Base-by-base conservation (phyloP, 2,888 invertebrate genomes). In the Dendrolimus houi region DNA sequence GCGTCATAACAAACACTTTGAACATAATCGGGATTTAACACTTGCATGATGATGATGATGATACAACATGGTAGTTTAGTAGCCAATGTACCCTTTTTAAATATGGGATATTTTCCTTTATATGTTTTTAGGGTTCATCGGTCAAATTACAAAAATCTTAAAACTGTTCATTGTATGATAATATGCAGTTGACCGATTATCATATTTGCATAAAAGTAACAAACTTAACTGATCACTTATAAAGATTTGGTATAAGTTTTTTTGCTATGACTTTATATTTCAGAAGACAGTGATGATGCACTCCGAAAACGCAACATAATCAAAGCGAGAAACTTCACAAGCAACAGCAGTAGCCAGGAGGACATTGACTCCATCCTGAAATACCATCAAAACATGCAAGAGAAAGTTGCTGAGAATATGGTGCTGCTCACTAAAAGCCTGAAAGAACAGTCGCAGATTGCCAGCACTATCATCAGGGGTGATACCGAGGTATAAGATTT, bases 331-430 rank as follows among this genome's bases (percentile, higher is more conserved):
- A 88, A 87, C 66, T 89, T 87, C 54, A 89, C 86, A 41, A 87
- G 87, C 61, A 84, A 82, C 54, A 86, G 79, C 17, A 85, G 81
- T 41, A 87, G 91, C 55, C 92, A 92, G 59, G 94, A 94, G 65
- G 96, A 97, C 72, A 92, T 97, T 62, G 97, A 97, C 75, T 94
- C 95, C 41, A 85, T 97, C 10, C 90, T 98, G 57, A 95, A 96
- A 74, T 96, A 96, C 79, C 97, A 99, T 76, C 95, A 96, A 72
- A 94, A 95, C 65, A 93, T 96, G 85, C 98, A 99, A 75, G 97
- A 97, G 72, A 96, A 96, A 78, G 95, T 99, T 40, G 97, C 98
- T 0, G 96, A 98, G 69, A 97, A 98, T 72, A 97, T 99, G 96
- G 91, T 99, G n/a, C 87, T 93, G 59, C 92, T 98, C 67, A 96